Conservation (phyloP, 2,888 invertebrate species). For the Cephalotes varians region DNA sequence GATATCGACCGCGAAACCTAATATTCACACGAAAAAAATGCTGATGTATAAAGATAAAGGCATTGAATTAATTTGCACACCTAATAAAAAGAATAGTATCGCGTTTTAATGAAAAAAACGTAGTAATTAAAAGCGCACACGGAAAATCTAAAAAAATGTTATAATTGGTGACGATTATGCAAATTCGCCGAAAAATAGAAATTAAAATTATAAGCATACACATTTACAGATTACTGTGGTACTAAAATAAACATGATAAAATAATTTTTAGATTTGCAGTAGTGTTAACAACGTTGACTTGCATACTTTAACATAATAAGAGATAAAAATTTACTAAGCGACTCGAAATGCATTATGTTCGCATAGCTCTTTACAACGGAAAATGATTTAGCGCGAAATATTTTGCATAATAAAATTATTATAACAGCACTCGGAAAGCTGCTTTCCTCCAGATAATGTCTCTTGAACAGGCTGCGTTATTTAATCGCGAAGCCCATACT, state of each 20-base stretch:
- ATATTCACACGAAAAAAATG: too few relatives aligned
- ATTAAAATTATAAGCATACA: not conserved
- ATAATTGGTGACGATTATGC: not conserved
- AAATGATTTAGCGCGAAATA: not conserved
- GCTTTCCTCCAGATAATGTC: not conserved
- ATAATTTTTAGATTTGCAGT: not conserved
- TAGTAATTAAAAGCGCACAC: not conserved
- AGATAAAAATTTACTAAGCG: not conserved
- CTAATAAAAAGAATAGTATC: too few relatives aligned
- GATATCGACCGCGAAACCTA: too few relatives aligned
- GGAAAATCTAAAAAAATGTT: not conserved
- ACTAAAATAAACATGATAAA: slow-evolving; percentile 1
- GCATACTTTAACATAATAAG: not conserved
- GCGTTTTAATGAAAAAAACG: not conserved
- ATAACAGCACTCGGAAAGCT: not conserved
- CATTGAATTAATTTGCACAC: too few relatives aligned
- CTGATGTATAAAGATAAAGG: too few relatives aligned
- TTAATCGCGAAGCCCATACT: slow-evolving; percentile 8
- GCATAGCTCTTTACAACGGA: not conserved
- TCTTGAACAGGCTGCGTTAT: slow-evolving; percentile 2
- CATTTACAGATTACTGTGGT: not conserved
- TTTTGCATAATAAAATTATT: slow-evolving; percentile 31
- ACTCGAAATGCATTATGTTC: not conserved
- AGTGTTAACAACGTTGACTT: not conserved
- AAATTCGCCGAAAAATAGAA: not conserved